These are phyloP conservation scores for Hucho hucho DNA, from an alignment of 2,113 vertebrate species.

Conservation along the genomic window DNA sequence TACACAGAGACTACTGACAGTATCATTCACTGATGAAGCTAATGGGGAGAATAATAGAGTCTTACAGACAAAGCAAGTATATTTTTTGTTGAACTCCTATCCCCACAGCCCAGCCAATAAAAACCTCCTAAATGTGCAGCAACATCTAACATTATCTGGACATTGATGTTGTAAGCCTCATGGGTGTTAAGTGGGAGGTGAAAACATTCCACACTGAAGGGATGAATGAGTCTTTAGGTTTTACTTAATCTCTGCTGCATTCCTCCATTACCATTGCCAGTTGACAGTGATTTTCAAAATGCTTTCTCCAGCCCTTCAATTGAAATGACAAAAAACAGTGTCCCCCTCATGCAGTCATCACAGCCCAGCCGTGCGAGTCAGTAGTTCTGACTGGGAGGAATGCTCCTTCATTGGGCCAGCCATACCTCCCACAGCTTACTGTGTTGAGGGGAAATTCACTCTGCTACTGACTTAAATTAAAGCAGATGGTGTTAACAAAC, in stretches of 20 bases:
- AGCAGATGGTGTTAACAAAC: no score
- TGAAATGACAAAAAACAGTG: not conserved
- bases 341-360: not conserved
- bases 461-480: not conserved
- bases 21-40: not conserved
- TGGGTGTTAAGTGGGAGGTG: no score
- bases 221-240: constrained; percentile 1
- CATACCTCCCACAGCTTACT: not conserved
- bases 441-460: constrained; percentile 6
- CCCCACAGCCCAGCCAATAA: no score
- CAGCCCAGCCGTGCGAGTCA: constrained; percentile 13
- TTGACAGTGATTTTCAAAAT: constrained; percentile 20
- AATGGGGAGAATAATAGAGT: constrained; percentile 21
- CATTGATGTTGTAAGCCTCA: no score
- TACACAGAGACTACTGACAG: no score
- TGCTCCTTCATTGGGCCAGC: not conserved
- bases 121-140: no score
- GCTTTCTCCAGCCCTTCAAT: not conserved
- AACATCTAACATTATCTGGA: no score
- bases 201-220: no score
- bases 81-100: no score
- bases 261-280: not conserved
- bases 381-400: constrained; percentile 11
- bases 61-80: no score
- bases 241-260: constrained; percentile 21